Base-by-base conservation (phyloP, 2,797 vertebrate species). In the Vireo griseus region DNA sequence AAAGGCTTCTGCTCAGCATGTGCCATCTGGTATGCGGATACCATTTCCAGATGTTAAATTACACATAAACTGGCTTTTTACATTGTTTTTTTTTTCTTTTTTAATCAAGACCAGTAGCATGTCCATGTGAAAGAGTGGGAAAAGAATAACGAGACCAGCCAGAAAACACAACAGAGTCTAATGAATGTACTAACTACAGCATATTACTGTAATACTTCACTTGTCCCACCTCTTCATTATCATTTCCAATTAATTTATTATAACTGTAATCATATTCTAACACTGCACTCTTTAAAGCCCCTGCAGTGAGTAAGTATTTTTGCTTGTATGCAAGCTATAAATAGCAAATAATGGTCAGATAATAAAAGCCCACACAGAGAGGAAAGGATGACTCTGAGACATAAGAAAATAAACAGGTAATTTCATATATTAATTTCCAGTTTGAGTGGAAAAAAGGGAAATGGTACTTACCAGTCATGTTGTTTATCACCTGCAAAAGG, bases 11-110 rank as follows among this genome's bases (percentile, higher is more conserved):
- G 82, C 62, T 91, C 66, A 90, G 44, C 24, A 31, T 55, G 39
- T 14, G 15, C 63, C 69, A 81, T 88, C 82, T 94, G 95, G 66
- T 59, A 76, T 29, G 45, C 62, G 92, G 76, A 94, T 59, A 77
- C 26, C 58, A 66, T 57, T 94, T 96, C 76, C 87, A 92, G 85
- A 94, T 94, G 85, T 91, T 84, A 86, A 73, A 91, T 62, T 86
- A 92, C 82, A 86, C 21, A 80, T 47, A 91, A 94, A 90, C 21
- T 59, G 63, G 42, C 37, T 73, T 92, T 72, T 84, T 33, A 48
- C 24, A 31, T 50, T 31, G 11, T 2, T 51, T 24, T 47, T 40
- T 45, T 37, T 67, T 35, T 14, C 22, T 72, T 62, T 78, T 72
- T 48, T 8, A 77, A 65, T 84, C 75, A 75, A 85, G 68, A 73